Percentiles rank a stretch among this genome's conserved stretches.
Conservation (phyloP, 2,888 invertebrate species). For the Agapostemon virescens region DNA sequence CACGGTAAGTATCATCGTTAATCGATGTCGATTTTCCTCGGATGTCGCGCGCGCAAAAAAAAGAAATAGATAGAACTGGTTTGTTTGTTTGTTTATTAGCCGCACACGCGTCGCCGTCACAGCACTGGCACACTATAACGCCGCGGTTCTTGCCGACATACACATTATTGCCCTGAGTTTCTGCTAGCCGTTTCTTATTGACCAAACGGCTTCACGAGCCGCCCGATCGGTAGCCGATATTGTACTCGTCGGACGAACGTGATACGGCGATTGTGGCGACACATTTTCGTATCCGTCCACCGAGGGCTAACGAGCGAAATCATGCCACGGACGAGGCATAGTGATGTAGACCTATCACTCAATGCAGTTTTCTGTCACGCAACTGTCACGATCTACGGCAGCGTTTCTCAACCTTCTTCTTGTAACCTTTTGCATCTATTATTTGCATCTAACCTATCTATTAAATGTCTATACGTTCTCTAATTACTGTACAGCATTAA, state of each 20-base stretch:
- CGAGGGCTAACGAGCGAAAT: constrained; percentile 5
- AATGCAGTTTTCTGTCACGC: neutral
- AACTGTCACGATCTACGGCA: neutral
- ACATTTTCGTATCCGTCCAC: neutral
- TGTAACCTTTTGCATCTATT: too few relatives aligned
- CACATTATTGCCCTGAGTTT: constrained; percentile 39
- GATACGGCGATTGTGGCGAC: constrained; percentile 20
- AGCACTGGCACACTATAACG: constrained; percentile 27
- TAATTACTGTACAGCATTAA: too few relatives aligned
- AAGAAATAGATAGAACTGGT: neutral
- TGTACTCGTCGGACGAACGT: constrained; percentile 37
- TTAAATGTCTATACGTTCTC: too few relatives aligned
- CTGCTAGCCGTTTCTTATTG: constrained; percentile 61
- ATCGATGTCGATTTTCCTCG: neutral
- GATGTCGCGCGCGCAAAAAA: neutral
- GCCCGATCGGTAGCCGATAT: constrained; percentile 55
- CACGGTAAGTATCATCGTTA: constrained; percentile 18
- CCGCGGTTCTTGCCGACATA: constrained; percentile 21
- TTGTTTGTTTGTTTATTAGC: constrained; percentile 6
- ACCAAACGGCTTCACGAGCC: constrained; percentile 60
- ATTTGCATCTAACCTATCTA: too few relatives aligned
- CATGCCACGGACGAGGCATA: neutral
- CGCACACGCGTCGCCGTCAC: constrained; percentile 16
- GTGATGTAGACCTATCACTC: neutral
- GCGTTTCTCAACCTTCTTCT: neutral